A percentile compares a stretch with the other conserved stretches of the same genome.
Conservation (phyloP, 2,113 vertebrate genomes). For the Elachura formosa region DNA sequence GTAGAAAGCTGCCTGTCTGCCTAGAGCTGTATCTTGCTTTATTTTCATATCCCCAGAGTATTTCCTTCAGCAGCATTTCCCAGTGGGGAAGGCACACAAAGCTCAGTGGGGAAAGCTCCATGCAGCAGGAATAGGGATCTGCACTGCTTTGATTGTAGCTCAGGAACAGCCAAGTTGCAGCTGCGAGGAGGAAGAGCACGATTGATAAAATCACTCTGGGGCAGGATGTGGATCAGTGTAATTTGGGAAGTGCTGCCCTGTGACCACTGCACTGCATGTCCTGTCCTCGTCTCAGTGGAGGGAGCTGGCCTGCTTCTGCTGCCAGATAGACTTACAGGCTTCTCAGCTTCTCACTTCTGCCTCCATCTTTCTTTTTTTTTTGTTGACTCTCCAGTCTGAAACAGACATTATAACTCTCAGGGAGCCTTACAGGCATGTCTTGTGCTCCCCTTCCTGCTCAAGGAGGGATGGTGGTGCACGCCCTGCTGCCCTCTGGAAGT, state of each 20-base stretch:
- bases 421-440: background rate
- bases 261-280: background rate
- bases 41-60: background rate
- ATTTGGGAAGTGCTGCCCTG: background rate
- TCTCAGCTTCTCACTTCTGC: background rate
- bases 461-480: background rate
- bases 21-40: background rate
- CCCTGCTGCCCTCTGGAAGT: background rate
- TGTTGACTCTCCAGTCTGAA: background rate
- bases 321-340: background rate
- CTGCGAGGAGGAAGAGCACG: background rate
- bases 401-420: background rate
- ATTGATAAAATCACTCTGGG: background rate
- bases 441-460: background rate
- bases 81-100: background rate
- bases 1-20: background rate
- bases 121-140: background rate
- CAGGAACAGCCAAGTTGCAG: background rate
- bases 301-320: background rate
- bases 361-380: background rate
- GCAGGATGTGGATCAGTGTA: slow-evolving; percentile 2
- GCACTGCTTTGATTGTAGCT: background rate
- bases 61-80: slow-evolving; percentile 1
- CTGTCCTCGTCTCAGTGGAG: background rate
- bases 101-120: background rate